A percentile compares a stretch with the other conserved stretches of the same genome.
These are phyloP conservation scores for Machimus rusticus DNA, from an alignment of 2,888 invertebrate species.

Conservation along the genomic window DNA sequence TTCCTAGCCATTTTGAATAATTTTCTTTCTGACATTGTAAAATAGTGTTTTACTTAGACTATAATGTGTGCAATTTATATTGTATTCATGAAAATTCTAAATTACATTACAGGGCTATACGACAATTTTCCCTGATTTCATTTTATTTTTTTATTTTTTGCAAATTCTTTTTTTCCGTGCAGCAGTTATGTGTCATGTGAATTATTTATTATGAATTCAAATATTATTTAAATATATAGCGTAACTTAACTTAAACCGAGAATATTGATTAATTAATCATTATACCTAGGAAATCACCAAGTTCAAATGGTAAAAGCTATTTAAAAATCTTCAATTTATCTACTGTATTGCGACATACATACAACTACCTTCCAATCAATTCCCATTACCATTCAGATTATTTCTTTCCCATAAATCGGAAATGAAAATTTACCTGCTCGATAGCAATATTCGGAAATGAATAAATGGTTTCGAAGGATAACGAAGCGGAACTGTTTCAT, in stretches of 20 bases:
- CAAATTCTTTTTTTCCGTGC: too few species aligned
- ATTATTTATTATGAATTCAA: too few species aligned
- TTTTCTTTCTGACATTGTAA: too few species aligned
- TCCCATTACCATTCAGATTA: neutral
- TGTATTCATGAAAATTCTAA: too few species aligned
- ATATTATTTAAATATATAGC: too few species aligned
- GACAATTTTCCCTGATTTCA: too few species aligned
- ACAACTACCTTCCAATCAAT: neutral
- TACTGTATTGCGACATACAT: neutral
- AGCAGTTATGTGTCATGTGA: too few species aligned
- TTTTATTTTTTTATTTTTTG: too few species aligned
- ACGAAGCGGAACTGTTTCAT: neutral
- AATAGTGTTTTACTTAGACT: too few species aligned
- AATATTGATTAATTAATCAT: neutral
- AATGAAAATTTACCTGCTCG: neutral
- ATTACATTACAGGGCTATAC: too few species aligned
- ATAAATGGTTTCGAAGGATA: neutral
- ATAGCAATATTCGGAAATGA: neutral
- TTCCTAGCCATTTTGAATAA: too few species aligned
- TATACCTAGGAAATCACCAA: neutral
- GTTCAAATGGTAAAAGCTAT: neutral
- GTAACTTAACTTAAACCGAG: neutral
- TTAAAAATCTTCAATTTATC: neutral
- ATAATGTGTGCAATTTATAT: too few species aligned
- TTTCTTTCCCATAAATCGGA: neutral